Conservation (phyloP, 2,797 vertebrate species). For the Jordanella pulchra region DNA sequence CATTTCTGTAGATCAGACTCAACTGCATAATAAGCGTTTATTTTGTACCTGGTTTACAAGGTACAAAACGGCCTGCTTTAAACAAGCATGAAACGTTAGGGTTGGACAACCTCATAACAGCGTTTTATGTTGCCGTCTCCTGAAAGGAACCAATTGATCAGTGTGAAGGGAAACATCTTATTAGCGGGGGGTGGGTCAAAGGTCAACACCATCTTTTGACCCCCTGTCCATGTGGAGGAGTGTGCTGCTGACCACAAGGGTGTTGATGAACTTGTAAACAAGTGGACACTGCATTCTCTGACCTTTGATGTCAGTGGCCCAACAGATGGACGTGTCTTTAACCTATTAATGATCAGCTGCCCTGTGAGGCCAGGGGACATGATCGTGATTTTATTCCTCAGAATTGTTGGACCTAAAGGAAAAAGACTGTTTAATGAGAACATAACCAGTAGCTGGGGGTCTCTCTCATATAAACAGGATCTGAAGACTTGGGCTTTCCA, state of each 20-base stretch:
- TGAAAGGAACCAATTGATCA: conserved; percentile 48
- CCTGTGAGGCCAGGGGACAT: conserved; percentile 25
- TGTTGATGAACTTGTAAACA: conserved; percentile 70
- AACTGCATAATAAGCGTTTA: conserved; percentile 9
- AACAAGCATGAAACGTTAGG: conserved; percentile 36
- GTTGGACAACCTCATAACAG: conserved; percentile 52
- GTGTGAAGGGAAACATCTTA: conserved; percentile 54
- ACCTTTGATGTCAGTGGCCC: conserved; percentile 64
- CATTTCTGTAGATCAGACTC: neutral
- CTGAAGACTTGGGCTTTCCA: no score
- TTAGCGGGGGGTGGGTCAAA: conserved; percentile 72
- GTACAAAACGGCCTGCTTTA: conserved; percentile 35
- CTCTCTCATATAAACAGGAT: neutral
- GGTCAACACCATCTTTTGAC: conserved; percentile 58
- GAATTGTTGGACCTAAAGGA: neutral
- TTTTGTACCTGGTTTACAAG: conserved; percentile 58
- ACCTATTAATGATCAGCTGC: conserved; percentile 54
- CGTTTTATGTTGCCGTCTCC: conserved; percentile 22
- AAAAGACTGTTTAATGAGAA: neutral
- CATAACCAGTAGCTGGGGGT: neutral
- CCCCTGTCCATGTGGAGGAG: conserved; percentile 46
- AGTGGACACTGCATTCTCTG: conserved; percentile 67
- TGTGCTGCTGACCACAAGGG: conserved; percentile 65
- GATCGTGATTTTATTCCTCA: neutral
- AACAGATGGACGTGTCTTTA: conserved; percentile 56